Base-by-base conservation (phyloP, 2,113 vertebrate genomes). In the Cervus canadensis region DNA sequence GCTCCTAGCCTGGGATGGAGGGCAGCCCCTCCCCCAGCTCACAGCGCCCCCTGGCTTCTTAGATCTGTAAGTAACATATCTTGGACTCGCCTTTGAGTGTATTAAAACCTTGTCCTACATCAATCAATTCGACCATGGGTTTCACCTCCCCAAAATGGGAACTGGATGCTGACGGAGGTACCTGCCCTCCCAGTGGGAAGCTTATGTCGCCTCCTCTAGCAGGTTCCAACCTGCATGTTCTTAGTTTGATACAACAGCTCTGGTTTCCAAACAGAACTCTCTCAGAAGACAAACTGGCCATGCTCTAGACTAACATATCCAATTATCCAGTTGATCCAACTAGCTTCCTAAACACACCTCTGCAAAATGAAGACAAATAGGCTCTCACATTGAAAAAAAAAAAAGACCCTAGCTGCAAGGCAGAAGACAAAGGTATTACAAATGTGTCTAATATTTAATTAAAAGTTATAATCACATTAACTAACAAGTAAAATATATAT, bases 381-480 rank as follows among this genome's bases (percentile, higher is more conserved):
- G 26, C 21, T 76, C 25, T 78, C 56, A 83, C 54, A 33, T 16
- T 84, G 13, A 79, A 96, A 94, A 76, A 90, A 28, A 30, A 83
- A 96, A 95, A 74, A 87, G n/a, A 16, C 19, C n/a, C 82, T 16
- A 26, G 62, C 84, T 71, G 33, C 62, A 79, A 95, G 67, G 40
- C 50, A 87, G 52, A 87, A 60, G 13, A 67, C 43, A 71, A 89
- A 79, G 50, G 15, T 26, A 54, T 74, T 74, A 74, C 43, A 84
- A 45, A 71, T n/a, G 23, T 30, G 81, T 59, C 84, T 59, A 76
- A 86, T 89, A 87, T 43, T 88, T 74, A 43, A n/a, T 71, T 40
- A 40, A 71, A 76, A 95, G n/a, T n/a, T 96, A 59, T 19, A 40
- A 88, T 87, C 54, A 95, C 90, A 87, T 25, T 67, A 94, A 57